phyloP scores from a whole-genome alignment of 2,888 invertebrate genomes.

The Mimachlamys varia region DNA sequence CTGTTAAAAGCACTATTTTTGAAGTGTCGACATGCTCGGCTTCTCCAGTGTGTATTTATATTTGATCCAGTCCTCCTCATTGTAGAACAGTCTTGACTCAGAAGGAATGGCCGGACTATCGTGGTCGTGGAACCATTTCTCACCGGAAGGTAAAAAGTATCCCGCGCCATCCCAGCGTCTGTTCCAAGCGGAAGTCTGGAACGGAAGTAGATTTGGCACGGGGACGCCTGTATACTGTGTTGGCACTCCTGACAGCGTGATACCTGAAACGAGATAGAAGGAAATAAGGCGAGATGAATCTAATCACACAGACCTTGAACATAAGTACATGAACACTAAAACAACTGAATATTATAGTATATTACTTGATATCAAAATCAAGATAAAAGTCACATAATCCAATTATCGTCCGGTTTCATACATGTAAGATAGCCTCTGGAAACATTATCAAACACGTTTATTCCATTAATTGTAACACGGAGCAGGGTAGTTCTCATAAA shows the following conservation, averaged over 20 bases:
- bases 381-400: too few relatives aligned
- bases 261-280: conserved; percentile 58
- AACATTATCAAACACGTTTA: too few relatives aligned
- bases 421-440: too few relatives aligned
- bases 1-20: not conserved
- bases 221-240: conserved; percentile 68
- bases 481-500: too few relatives aligned
- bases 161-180: conserved; percentile 72
- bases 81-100: conserved; percentile 73
- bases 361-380: too few relatives aligned
- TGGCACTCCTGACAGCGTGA: conserved; percentile 69
- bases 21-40: conserved; percentile 51
- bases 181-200: conserved; percentile 65
- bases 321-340: too few relatives aligned
- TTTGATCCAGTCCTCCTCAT: conserved; percentile 78
- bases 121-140: conserved; percentile 74
- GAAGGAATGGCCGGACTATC: conserved; percentile 69
- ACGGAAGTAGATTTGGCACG: conserved; percentile 70
- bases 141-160: conserved; percentile 67
- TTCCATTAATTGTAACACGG: too few relatives aligned
- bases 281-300: not conserved
- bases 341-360: too few relatives aligned
- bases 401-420: too few relatives aligned
- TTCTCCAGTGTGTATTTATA: conserved; percentile 71
- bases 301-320: not conserved